These are phyloP conservation scores for Drosophila aldrichi DNA, from an alignment of 2,888 invertebrate species.

Conservation along the genomic window DNA sequence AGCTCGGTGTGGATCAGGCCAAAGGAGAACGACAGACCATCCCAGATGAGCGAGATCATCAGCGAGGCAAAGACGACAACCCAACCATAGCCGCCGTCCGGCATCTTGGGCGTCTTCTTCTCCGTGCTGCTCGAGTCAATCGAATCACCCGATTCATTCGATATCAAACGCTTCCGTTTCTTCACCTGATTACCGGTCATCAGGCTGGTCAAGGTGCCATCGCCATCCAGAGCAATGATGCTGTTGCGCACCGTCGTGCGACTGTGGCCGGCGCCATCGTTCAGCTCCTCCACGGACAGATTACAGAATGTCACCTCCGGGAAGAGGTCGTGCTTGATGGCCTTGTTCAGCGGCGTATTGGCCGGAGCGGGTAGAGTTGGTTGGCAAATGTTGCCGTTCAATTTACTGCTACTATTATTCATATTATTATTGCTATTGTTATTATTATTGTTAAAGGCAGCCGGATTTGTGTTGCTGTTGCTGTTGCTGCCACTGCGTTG, in stretches of 20 bases:
- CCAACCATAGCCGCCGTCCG: slow-evolving; percentile 85
- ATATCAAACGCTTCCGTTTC: slow-evolving; percentile 82
- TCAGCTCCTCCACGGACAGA: slow-evolving; percentile 77
- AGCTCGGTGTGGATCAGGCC: slow-evolving; percentile 95
- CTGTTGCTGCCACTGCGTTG: slow-evolving; percentile 24
- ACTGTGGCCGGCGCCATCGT: slow-evolving; percentile 55
- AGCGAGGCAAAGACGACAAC: slow-evolving; percentile 93
- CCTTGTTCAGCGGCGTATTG: slow-evolving; percentile 76
- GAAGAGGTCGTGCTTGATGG: slow-evolving; percentile 83
- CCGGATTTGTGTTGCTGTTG: slow-evolving; percentile 16
- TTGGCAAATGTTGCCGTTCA: slow-evolving; percentile 69
- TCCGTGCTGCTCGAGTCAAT: slow-evolving; percentile 83
- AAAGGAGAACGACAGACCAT: slow-evolving; percentile 97
- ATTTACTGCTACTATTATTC: slow-evolving; percentile 37
- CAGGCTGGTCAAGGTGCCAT: slow-evolving; percentile 50
- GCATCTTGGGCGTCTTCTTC: slow-evolving; percentile 84
- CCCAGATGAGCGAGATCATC: slow-evolving; percentile 94
- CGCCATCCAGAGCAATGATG: slow-evolving; percentile 69
- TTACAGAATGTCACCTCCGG: slow-evolving; percentile 85
- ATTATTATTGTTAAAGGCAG: slow-evolving; percentile 37
- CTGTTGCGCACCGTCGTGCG: slow-evolving; percentile 66
- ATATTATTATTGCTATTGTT: slow-evolving; percentile 29
- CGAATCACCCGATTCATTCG: slow-evolving; percentile 84
- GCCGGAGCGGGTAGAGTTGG: slow-evolving; percentile 58
- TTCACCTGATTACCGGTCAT: slow-evolving; percentile 63